Evolutionary conservation across 2,888 invertebrate genomes (phyloP).

Genomic region (Lasioglossum marginatum): DNA sequence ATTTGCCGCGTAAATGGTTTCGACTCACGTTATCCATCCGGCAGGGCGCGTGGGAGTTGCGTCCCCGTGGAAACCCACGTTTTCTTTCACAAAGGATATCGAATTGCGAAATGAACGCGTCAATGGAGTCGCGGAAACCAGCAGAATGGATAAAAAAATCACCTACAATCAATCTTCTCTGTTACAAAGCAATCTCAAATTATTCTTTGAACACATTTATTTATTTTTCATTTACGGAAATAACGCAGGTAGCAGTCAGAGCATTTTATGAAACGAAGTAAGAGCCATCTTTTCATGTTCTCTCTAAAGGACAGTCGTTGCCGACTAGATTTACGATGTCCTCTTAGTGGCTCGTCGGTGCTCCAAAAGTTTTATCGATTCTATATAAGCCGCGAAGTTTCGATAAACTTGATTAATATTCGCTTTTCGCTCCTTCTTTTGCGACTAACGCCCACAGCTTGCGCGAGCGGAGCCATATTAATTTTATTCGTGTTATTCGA

Average conservation of each 20-base stretch:
- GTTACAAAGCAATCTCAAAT: not conserved
- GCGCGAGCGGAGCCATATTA: not conserved
- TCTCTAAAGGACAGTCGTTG: not conserved
- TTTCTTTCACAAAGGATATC: not conserved
- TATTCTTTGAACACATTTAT: not conserved
- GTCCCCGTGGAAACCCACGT: not conserved
- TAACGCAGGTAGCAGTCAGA: not conserved
- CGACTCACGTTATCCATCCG: not conserved
- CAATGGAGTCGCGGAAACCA: not conserved
- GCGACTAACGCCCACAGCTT: not conserved
- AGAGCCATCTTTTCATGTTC: too few species aligned
- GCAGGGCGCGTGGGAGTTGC: not conserved
- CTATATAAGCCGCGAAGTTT: not conserved
- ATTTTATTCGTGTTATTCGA: not conserved
- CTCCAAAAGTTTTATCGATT: not conserved
- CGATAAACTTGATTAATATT: not conserved
- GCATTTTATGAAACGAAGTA: not conserved
- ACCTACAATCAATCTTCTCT: not conserved
- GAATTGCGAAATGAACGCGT: not conserved
- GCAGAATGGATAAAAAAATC: not conserved
- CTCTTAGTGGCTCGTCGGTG: not conserved
- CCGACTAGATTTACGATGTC: constrained; percentile 6
- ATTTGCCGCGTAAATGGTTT: not conserved
- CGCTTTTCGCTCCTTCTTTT: not conserved
- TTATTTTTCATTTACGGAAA: not conserved